A percentile compares a stretch with the other conserved stretches of the same genome.
Evolutionary conservation across 2,888 invertebrate species (phyloP).

Genomic region (Pollenia griseotomentosa): DNA sequence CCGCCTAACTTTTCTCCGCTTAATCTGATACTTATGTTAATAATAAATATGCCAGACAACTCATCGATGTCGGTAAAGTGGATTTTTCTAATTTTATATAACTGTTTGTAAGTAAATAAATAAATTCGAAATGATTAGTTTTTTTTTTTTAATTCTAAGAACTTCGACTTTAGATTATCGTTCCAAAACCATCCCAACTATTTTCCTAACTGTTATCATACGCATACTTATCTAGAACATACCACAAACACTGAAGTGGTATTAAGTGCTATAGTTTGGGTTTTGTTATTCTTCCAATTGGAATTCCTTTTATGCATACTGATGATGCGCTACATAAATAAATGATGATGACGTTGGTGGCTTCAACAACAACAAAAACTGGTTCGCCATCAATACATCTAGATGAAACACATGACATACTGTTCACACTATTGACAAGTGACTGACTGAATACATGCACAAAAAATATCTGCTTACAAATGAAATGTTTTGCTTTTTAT

Average conservation of each 20-base stretch:
- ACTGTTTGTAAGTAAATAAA: too few relatives aligned
- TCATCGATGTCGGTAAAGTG: too few relatives aligned
- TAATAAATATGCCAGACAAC: too few relatives aligned
- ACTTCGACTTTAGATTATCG: too few relatives aligned
- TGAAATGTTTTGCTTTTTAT: constrained; percentile 22
- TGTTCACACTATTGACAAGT: constrained; percentile 15
- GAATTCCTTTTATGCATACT: constrained; percentile 56
- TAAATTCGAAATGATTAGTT: too few relatives aligned
- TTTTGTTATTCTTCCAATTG: constrained; percentile 51
- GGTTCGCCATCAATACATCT: constrained; percentile 12
- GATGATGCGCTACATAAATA: constrained; percentile 57
- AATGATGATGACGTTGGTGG: constrained; percentile 40
- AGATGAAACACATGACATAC: background rate
- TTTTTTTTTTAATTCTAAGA: too few relatives aligned
- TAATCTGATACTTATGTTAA: background rate
- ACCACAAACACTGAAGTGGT: constrained; percentile 21
- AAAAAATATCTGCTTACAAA: background rate
- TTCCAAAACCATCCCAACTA: background rate
- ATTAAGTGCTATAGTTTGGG: constrained; percentile 41
- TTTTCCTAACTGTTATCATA: background rate
- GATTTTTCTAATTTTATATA: too few relatives aligned
- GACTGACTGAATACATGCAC: constrained; percentile 32
- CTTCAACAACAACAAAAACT: background rate
- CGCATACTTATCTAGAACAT: background rate
- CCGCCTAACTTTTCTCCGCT: background rate